These are phyloP conservation scores for Glossophaga mutica DNA, from an alignment of 2,797 vertebrate species.

Conservation along the genomic window DNA sequence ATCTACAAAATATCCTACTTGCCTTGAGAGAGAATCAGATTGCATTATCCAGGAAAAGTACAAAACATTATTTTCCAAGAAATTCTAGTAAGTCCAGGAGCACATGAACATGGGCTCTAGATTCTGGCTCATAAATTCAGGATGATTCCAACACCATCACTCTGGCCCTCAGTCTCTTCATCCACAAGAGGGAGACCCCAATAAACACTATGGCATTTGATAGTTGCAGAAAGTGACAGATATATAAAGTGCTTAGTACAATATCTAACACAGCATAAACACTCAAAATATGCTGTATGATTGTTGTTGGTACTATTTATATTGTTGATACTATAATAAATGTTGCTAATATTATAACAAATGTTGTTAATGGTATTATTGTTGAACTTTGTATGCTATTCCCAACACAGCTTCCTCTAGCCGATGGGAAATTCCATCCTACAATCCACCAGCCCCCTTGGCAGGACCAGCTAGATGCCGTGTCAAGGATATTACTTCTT, in stretches of 20 bases:
- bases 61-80: not conserved
- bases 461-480: not conserved
- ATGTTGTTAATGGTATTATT: not conserved
- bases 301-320: not conserved
- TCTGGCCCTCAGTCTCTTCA: not conserved
- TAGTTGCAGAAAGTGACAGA: not conserved
- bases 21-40: not conserved
- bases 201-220: not conserved
- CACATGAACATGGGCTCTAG: not conserved
- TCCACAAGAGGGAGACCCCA: not conserved
- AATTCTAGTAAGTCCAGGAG: not conserved
- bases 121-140: not conserved
- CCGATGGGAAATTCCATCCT: not conserved
- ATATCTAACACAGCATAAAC: not conserved
- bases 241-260: not conserved
- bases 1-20: not conserved
- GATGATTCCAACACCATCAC: not conserved
- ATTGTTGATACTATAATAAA: not conserved
- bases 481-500: conserved; percentile 40
- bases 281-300: not conserved
- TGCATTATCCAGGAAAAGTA: not conserved
- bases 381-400: not conserved
- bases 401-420: not conserved
- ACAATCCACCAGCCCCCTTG: not conserved
- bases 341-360: not conserved